Percentiles rank a stretch among this genome's conserved stretches.
Conservation (phyloP, 2,888 invertebrate genomes). For the Cheilosia pagana region DNA sequence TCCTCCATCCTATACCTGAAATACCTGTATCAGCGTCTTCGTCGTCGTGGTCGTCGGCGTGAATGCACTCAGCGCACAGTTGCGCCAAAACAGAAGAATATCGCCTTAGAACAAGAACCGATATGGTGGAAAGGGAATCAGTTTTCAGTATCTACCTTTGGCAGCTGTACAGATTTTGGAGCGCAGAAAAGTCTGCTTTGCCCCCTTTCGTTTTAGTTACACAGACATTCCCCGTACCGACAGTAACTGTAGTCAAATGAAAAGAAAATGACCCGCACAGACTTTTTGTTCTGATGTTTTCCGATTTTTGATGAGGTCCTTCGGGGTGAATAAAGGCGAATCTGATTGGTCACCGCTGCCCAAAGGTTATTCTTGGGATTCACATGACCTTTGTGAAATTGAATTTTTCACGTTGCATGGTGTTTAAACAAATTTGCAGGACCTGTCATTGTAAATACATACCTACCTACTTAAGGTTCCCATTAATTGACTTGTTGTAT, state of each 20-base stretch:
- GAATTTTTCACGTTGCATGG: background rate
- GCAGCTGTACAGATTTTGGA: background rate
- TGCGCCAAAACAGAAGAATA: slow-evolving; percentile 33
- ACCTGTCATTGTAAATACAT: background rate
- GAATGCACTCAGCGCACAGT: slow-evolving; percentile 31
- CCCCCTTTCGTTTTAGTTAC: background rate
- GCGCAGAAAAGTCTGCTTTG: background rate
- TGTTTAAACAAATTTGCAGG: background rate
- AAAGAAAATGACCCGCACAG: slow-evolving; percentile 55
- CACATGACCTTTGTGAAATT: slow-evolving; percentile 29
- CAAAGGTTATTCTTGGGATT: slow-evolving; percentile 20
- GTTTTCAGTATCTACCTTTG: slow-evolving; percentile 41
- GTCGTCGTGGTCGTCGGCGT: slow-evolving; percentile 24
- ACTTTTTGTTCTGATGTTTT: slow-evolving; percentile 2
- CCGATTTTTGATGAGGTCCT: slow-evolving; percentile 10
- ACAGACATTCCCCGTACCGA: background rate
- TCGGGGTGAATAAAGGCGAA: slow-evolving; percentile 38
- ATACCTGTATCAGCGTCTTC: slow-evolving; percentile 66
- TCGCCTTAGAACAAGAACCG: slow-evolving; percentile 23
- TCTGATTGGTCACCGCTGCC: slow-evolving; percentile 3
- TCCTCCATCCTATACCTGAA: slow-evolving; percentile 60
- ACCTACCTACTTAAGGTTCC: background rate
- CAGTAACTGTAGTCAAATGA: slow-evolving; percentile 61
- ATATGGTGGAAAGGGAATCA: slow-evolving; percentile 32
- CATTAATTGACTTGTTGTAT: background rate